Base-by-base conservation (phyloP, 1,140 invertebrate species). In the Theocolax elegans region DNA sequence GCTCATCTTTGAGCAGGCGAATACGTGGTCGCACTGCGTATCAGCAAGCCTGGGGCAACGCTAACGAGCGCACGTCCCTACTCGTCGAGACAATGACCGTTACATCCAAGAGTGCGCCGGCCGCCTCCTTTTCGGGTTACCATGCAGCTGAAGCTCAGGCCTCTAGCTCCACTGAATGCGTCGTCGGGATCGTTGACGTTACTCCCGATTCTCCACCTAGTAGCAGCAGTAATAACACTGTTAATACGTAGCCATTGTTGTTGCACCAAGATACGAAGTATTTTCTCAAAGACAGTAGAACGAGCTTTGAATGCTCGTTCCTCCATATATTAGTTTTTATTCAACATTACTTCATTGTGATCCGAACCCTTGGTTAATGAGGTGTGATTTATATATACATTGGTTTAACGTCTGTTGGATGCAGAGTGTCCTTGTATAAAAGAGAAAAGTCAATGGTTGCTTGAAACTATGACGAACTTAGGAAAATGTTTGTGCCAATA, bases 1-100 rank as follows among this genome's bases (percentile, higher is more conserved):
- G 93, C 21, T 92, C 91, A 68, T 92, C 92, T 3, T 87, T 93
- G 65, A 93, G 91, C 78, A 87, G 92, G 58, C 85, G 91, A 66
- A 89, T 93, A 70, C 88, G 92, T 66, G 92, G 92, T 42, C 90
- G 91, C 64, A 89, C 88, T 60, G 89, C 89, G 77, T 93, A 93
- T 81, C 90, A 90, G 49, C 89, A 92, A 76, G 80, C 91, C 2
- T 87, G 90, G 75, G 89, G 91, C 0, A 88, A 83, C 66, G 89
- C 78, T 0, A 84, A 75, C 1, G 84, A 86, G 35, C 77, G 82
- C 38, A 86, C 84, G 0, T 85, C 82, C 0, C 75, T 86, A 2
- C 64, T 86, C 4, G 78, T 81, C 1, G 81, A 85, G 4, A 62
- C 64, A 1, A 2, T 73, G 7, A 21, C 67, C 1, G 59, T 31